Evolutionary conservation across 2,113 vertebrate species (phyloP).

Genomic region (Heptranchias perlo): DNA sequence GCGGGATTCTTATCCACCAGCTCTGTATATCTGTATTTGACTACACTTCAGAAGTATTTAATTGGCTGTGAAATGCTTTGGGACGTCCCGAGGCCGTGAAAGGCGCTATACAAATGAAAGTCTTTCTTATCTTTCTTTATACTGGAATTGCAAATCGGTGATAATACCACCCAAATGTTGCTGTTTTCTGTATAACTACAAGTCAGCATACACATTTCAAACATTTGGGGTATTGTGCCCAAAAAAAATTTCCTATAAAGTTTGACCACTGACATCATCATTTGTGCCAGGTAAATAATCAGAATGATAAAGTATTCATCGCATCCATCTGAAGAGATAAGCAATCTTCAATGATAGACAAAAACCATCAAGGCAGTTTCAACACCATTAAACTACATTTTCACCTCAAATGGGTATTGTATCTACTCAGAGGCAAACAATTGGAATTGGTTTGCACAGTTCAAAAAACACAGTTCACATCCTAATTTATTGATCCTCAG

Average conservation of each 20-base stretch:
- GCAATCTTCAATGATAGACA: neutral
- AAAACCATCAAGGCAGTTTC: neutral
- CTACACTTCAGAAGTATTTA: no score
- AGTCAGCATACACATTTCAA: neutral
- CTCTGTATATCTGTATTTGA: neutral
- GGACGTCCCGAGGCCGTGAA: neutral
- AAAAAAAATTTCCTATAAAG: neutral
- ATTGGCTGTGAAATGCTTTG: neutral
- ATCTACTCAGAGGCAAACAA: neutral
- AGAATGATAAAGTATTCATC: neutral
- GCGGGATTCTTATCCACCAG: neutral
- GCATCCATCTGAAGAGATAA: neutral
- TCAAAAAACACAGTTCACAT: neutral
- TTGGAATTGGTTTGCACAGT: neutral
- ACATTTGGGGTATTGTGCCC: neutral
- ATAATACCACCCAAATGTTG: neutral
- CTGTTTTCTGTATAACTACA: neutral
- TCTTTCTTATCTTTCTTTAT: neutral
- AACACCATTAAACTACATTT: neutral
- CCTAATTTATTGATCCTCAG: conserved; percentile 11
- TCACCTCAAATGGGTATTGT: neutral
- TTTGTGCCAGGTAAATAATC: neutral
- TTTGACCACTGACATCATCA: neutral
- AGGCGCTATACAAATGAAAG: neutral
- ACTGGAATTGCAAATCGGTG: neutral